Evolutionary conservation across 2,113 vertebrate genomes (phyloP), one percentile per base, ranked within the genome.

Genomic region (Silurus meridionalis): DNA sequence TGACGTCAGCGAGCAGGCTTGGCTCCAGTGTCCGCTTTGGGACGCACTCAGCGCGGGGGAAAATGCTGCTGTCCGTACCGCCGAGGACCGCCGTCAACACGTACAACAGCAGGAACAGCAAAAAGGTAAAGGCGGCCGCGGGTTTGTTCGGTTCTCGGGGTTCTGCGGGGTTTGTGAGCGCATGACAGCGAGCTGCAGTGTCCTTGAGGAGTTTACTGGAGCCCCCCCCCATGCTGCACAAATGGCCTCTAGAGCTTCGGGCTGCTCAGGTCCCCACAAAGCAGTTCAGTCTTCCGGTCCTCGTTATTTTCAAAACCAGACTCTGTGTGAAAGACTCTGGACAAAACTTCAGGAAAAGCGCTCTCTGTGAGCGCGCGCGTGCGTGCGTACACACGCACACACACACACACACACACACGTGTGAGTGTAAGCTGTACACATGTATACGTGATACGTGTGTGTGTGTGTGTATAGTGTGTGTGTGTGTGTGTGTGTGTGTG

Each of bases 31-130:
- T 90, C 93, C 88, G 94, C 94, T 94, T 91, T 90, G 93, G 95
- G 82, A 74, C 82, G 67, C 82, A 95, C 94, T 95, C 91, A 94
- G 93, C 93, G 94, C 95, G 92, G 95, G 37, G 92, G 92, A 97
- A 94, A 96, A 98, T 98, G 97, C 96, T 98, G 94, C 95, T 98
- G 93, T 98, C 97, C 92, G 96, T 97, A 92, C 95, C 95, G 95
- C 95, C 96, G 93, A 96, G 97, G 95, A 94, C 96, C 93, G 96
- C 96, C 92, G 94, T 97, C 94, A 96, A 96, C 91, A 95, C 96
- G 84, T 97, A 97, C 91, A 96, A 94, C 95, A 96, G 93, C 95
- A 94, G 95, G 92, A 96, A 95, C 96, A 94, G 94, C 94, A 98
- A 96, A 93, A 97, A 98, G 97, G 97, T 98, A 96, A 92, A 89